phyloP scores from a whole-genome alignment of 2,113 vertebrate species.

The Anhinga rufa region DNA sequence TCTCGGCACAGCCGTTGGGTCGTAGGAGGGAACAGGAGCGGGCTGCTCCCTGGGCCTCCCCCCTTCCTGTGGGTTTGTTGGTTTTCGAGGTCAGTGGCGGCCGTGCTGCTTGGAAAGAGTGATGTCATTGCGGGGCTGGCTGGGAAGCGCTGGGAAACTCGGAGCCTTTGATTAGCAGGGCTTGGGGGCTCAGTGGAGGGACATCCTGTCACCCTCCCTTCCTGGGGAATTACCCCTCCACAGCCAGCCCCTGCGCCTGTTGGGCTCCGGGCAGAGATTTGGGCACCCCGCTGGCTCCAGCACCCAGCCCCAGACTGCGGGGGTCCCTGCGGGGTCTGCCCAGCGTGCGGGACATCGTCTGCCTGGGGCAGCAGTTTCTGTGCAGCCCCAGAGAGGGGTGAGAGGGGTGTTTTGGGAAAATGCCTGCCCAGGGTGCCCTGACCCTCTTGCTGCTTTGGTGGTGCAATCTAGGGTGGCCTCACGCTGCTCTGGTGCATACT shows the following conservation, averaged over 20 bases:
- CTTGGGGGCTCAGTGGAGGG: neutral
- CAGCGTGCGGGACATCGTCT: neutral
- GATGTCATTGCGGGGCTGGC: conserved; percentile 26
- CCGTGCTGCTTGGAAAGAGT: neutral
- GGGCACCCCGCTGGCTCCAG: neutral
- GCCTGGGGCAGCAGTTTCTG: neutral
- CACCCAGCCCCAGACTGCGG: neutral
- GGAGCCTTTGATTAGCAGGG: neutral
- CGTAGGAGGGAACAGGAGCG: neutral
- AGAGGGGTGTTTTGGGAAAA: neutral
- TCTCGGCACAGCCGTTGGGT: neutral
- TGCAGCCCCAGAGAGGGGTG: neutral
- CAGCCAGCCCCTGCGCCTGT: neutral
- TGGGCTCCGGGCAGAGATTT: accelerated
- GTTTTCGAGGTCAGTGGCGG: neutral
- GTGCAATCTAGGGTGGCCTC: neutral
- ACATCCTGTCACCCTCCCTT: neutral
- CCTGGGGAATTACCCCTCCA: neutral
- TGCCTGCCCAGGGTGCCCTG: neutral
- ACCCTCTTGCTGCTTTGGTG: neutral
- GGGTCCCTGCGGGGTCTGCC: neutral
- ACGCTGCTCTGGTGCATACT: neutral
- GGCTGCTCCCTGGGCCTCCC: neutral
- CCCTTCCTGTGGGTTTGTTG: neutral
- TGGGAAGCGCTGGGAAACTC: neutral